These are phyloP conservation scores for Meliscaeva auricollis DNA, from an alignment of 2,888 invertebrate species.

Conservation along the genomic window DNA sequence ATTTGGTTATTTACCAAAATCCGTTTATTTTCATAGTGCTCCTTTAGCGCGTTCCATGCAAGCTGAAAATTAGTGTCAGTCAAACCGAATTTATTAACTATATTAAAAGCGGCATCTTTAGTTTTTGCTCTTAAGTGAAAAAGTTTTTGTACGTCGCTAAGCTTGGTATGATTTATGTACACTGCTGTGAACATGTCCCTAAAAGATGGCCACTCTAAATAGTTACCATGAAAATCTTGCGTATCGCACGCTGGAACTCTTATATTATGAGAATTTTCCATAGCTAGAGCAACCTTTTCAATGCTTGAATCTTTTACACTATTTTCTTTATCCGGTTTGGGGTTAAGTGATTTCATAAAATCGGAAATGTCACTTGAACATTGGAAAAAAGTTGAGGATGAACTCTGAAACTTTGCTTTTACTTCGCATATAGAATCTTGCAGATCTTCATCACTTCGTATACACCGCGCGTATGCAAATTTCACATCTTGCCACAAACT, in stretches of 20 bases:
- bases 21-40: not conserved
- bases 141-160: slow-evolving; percentile 24
- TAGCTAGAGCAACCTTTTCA: too few relatives aligned
- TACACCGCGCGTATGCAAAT: not conserved
- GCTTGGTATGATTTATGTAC: slow-evolving; percentile 26
- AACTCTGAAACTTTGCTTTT: slow-evolving; percentile 20
- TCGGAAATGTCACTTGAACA: slow-evolving; percentile 18
- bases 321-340: not conserved
- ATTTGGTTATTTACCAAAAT: not conserved
- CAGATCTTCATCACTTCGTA: not conserved
- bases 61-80: slow-evolving; percentile 2
- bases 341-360: not conserved
- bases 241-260: slow-evolving; percentile 44
- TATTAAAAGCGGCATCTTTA: slow-evolving; percentile 23
- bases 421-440: not conserved
- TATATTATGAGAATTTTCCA: slow-evolving; percentile 1
- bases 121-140: slow-evolving; percentile 26
- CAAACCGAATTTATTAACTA: slow-evolving; percentile 24
- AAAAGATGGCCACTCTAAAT: slow-evolving; percentile 42
- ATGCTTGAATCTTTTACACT: not conserved
- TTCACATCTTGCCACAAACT: not conserved
- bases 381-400: not conserved
- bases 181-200: slow-evolving; percentile 56
- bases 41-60: not conserved
- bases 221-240: slow-evolving; percentile 35